Conservation (phyloP, 2,888 invertebrate genomes). For the Dryococelus australis region DNA sequence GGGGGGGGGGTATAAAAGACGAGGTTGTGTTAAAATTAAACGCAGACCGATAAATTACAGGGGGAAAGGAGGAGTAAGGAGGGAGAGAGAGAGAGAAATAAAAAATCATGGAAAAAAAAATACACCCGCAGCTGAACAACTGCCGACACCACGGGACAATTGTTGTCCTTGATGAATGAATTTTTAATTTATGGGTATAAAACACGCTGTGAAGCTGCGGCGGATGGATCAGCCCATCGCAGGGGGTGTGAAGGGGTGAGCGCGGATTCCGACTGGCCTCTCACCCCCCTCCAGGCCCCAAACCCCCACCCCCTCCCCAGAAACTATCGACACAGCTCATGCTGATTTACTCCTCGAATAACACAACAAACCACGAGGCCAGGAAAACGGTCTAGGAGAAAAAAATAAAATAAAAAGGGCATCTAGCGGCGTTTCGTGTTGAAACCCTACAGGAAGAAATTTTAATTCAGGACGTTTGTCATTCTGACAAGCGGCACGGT, state of each 20-base stretch:
- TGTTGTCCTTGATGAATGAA: conserved; percentile 30
- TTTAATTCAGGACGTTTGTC: conserved; percentile 8
- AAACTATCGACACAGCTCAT: background rate
- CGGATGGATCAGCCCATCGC: background rate
- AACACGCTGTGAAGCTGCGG: conserved; percentile 19
- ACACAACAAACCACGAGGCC: background rate
- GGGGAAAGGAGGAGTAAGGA: background rate
- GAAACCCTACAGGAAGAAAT: background rate
- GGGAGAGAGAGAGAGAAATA: background rate
- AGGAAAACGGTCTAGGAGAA: too few species aligned
- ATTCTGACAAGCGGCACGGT: conserved; percentile 1
- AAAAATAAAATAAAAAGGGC: background rate
- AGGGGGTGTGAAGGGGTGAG: conserved; percentile 7
- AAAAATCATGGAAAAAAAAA: background rate
- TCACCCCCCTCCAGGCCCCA: background rate
- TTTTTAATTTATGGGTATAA: conserved; percentile 22
- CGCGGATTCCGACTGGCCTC: too few species aligned
- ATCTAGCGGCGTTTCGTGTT: background rate
- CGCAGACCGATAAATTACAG: conserved; percentile 8
- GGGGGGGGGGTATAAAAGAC: background rate
- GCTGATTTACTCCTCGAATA: conserved; percentile 16
- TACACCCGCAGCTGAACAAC: background rate
- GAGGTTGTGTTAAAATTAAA: conserved; percentile 23
- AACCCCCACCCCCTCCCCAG: background rate
- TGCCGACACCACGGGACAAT: conserved; percentile 24